A percentile compares a stretch with the other conserved stretches of the same genome.
phyloP scores from a whole-genome alignment of 2,888 invertebrate genomes.

The Drosophila phalerata region DNA sequence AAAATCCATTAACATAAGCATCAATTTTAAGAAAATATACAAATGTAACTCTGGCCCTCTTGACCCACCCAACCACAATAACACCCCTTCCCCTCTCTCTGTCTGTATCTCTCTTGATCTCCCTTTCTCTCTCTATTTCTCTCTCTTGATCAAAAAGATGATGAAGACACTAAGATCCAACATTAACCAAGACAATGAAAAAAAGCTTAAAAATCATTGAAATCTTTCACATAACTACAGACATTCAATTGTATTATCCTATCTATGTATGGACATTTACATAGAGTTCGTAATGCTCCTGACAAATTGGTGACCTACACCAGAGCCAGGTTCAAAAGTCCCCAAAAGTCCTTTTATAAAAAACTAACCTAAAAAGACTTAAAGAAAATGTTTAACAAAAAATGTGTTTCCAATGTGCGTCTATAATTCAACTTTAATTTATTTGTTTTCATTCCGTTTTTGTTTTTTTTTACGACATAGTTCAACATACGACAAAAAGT shows the following conservation, averaged over 20 bases:
- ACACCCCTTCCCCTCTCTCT: constrained; percentile 14
- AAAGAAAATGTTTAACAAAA: constrained; percentile 10
- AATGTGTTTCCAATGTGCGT: constrained; percentile 39
- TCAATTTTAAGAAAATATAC: constrained; percentile 36
- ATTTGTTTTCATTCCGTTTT: constrained; percentile 11
- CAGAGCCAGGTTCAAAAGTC: constrained; percentile 14
- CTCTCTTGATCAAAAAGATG: constrained; percentile 13
- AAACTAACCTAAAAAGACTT: constrained; percentile 9
- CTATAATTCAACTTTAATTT: constrained; percentile 19
- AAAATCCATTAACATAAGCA: constrained; percentile 56
- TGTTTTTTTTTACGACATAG: constrained; percentile 22
- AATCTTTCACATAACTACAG: constrained; percentile 43
- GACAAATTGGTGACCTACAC: constrained; percentile 35
- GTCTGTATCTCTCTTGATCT: constrained; percentile 6
- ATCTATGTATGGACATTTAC: constrained; percentile 31
- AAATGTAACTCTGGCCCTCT: constrained; percentile 29
- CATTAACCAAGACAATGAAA: constrained; percentile 34
- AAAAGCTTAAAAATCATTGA: constrained; percentile 25
- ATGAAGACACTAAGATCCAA: constrained; percentile 31
- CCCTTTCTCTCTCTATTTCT: neutral
- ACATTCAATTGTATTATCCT: constrained; percentile 41
- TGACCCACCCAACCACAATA: constrained; percentile 10
- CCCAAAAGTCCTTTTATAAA: constrained; percentile 18
- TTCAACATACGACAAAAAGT: constrained; percentile 47
- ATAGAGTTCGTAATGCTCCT: constrained; percentile 15